Base-by-base conservation (phyloP, 2,888 invertebrate species). In the Parnassius orleans region DNA sequence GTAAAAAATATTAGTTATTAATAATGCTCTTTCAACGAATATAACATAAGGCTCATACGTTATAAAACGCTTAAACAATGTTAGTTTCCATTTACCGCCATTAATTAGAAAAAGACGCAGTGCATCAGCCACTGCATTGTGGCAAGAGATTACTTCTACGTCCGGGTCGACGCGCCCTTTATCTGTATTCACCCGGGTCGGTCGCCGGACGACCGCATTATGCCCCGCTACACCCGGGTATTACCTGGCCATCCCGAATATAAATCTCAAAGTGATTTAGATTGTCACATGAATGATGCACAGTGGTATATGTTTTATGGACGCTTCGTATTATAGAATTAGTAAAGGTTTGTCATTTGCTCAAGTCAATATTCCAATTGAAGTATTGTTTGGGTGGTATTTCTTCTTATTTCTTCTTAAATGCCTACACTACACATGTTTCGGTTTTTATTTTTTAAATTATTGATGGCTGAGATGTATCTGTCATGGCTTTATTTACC, bases 151-250 rank as follows among this genome's bases (percentile, higher is more conserved):
- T 59, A 61, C 56, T 56, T 33, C 52, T 9, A 53, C 65, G 57
- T 63, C 69, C 73, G 73, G 77, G 74, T 75, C 76, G 76, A 70
- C 72, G 72, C 51, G 55, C 47, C 60, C 72, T 74, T 81, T 80
- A 84, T 86, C 81, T 79, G 84, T 81, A 84, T 86, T 84, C 85
- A 77, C 66, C 72, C 77, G 79, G 76, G 71, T 57, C 67, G 72
- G 76, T 84, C 81, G 83, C 81, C 81, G 80, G 76, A 65, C 72
- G 72, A 72, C 77, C 76, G 78, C 74, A 75, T 71, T 71, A 68
- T 69, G 58, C 41, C 68, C 58, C 61, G 64, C 57, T 64, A 60
- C 65, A 66, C 68, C 67, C 76, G 70, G 75, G 65, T 72, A 69
- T 72, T 71, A 72, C 69, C 67, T 62, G 63, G 67, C 67, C 57